Evolutionary conservation across 1,140 invertebrate genomes (phyloP).

Genomic region (Hycleus cichorii): DNA sequence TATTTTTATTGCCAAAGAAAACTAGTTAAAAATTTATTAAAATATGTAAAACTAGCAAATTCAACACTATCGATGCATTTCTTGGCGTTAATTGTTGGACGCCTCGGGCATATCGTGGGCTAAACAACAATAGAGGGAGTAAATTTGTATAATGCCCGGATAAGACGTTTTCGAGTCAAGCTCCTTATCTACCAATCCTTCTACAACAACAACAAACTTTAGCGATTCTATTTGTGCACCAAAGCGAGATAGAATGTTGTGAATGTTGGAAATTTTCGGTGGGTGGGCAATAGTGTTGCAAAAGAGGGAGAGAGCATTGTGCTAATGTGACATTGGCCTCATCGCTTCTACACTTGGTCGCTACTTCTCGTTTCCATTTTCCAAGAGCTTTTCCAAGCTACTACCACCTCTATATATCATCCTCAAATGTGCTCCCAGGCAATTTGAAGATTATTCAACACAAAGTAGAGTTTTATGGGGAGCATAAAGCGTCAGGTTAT

Average conservation of each 20-base stretch:
- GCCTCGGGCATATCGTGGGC: background rate
- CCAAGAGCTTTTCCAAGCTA: constrained; percentile 20
- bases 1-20: too few relatives aligned
- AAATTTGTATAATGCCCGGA: constrained; percentile 2
- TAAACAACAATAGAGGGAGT: constrained; percentile 1
- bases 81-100: background rate
- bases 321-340: constrained; percentile 38
- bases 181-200: too few relatives aligned
- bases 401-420: constrained; percentile 26
- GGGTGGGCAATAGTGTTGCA: too few relatives aligned
- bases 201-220: too few relatives aligned
- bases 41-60: constrained; percentile 1
- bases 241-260: too few relatives aligned
- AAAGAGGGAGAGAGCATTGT: constrained; percentile 20
- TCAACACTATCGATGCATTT: constrained; percentile 15
- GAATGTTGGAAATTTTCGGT: constrained; percentile 20
- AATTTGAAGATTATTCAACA: constrained; percentile 42
- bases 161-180: too few relatives aligned
- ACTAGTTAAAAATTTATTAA: background rate
- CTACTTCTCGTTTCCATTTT: constrained; percentile 28
- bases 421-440: constrained; percentile 35
- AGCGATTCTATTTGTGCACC: too few relatives aligned
- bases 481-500: constrained; percentile 36
- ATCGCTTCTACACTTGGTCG: constrained; percentile 36
- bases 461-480: constrained; percentile 38